Evolutionary conservation across 2,797 vertebrate genomes (phyloP), one percentile per base, ranked within the genome.

Genomic region (Hyperoplus lanceolatus): DNA sequence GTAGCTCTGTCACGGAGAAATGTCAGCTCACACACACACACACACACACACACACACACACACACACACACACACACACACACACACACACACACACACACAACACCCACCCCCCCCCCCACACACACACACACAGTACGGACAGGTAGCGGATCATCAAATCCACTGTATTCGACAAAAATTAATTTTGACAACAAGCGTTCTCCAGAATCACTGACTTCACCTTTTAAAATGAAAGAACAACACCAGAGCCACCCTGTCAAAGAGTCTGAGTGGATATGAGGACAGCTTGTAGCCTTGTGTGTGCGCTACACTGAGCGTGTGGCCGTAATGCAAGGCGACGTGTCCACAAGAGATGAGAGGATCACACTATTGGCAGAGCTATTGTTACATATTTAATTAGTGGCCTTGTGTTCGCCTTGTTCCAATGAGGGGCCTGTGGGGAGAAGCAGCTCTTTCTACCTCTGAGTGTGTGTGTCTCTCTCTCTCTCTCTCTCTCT

Each of bases 351-450:
- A 7, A 29, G 73, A 85, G 79, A 84, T 45, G 72, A 87, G 79
- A 81, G 67, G 57, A 77, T 62, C 0, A 79, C 87, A 84, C 84
- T 84, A 87, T 75, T 60, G 85, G 83, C 80, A 38, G 77, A 81
- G 87, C 70, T 87, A 87, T 86, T 90, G 89, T 85, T 90, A 57
- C 87, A 85, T 89, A 75, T 93, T 90, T 91, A 90, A 92, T 93
- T 85, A 88, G 71, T 50, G 60, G 54, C 74, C 66, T 79, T 42
- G 79, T 80, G 83, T 90, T 91, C 84, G 83, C 71, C 82, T 81
- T 84, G 80, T 92, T 88, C 70, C 51, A 61, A 80, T 63, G 69
- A 73, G n/a, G 58, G 60, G 56, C 77, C 54, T 21, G 2, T 11
- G 6, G 83, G 77, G 81, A 81, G 69, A 55, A 3, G 53, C 67